Evolutionary conservation across 2,113 vertebrate genomes (phyloP).

Genomic region (Erinaceus europaeus): DNA sequence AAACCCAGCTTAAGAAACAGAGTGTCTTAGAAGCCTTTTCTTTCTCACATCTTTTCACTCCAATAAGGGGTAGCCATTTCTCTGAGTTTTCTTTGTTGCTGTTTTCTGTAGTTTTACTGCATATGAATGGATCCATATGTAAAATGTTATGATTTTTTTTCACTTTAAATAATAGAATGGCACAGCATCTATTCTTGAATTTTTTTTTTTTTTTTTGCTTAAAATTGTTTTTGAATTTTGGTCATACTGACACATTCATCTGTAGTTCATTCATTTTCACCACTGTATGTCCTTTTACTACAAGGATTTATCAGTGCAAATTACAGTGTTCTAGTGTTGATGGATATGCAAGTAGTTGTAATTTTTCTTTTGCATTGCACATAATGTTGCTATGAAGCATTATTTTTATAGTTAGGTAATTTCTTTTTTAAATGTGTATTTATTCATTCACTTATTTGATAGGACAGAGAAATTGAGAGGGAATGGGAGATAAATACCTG

Average conservation of each 20-base stretch:
- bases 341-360: not conserved
- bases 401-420: too few relatives aligned
- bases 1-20: not conserved
- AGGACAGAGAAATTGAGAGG: too few relatives aligned
- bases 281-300: fast-evolving
- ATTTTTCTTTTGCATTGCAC: not conserved
- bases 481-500: too few relatives aligned
- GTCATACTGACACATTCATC: not conserved
- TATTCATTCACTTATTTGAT: too few relatives aligned
- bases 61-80: too few relatives aligned
- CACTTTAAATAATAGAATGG: not conserved
- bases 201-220: not conserved
- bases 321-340: not conserved
- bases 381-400: not conserved
- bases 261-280: not conserved
- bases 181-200: not conserved
- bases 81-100: not conserved
- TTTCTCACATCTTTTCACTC: not conserved
- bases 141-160: not conserved
- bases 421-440: too few relatives aligned
- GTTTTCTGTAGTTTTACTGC: not conserved
- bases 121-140: not conserved
- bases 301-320: too few relatives aligned
- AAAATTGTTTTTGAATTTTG: not conserved
- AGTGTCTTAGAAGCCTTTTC: not conserved